Evolutionary conservation across 1,140 invertebrate species (phyloP).

Genomic region (Fopius arisanus): DNA sequence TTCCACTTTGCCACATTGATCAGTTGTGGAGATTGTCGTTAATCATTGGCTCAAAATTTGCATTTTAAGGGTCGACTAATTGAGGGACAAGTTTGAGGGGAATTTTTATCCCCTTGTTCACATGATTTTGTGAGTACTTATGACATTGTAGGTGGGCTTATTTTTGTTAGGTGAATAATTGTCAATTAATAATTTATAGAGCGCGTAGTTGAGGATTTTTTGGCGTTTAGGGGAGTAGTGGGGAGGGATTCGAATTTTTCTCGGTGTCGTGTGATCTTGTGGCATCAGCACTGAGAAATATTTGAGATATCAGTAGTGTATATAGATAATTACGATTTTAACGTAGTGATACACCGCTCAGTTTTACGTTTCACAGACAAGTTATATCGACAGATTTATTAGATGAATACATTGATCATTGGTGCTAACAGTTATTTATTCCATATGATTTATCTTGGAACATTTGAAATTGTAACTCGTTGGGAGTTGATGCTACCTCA

Average conservation of each 20-base stretch:
- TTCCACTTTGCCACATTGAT: neutral
- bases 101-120: neutral
- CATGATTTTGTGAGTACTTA: neutral
- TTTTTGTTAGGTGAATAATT: neutral
- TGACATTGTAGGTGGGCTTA: neutral
- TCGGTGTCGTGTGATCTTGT: neutral
- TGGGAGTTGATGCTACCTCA: slow-evolving; percentile 19
- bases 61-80: neutral
- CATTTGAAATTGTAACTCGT: neutral
- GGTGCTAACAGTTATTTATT: neutral
- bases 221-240: neutral
- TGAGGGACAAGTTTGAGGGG: neutral
- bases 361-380: neutral
- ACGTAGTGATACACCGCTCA: neutral
- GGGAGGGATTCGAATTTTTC: neutral
- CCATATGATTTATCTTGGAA: neutral
- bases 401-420: neutral
- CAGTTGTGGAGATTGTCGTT: neutral
- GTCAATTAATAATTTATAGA: neutral
- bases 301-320: neutral
- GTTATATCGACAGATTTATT: neutral
- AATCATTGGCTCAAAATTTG: slow-evolving; percentile 3
- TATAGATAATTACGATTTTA: neutral
- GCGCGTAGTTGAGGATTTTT: neutral
- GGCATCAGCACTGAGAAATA: neutral